These are phyloP conservation scores for Colletes latitarsis DNA, from an alignment of 1,140 invertebrate species.

Conservation along the genomic window DNA sequence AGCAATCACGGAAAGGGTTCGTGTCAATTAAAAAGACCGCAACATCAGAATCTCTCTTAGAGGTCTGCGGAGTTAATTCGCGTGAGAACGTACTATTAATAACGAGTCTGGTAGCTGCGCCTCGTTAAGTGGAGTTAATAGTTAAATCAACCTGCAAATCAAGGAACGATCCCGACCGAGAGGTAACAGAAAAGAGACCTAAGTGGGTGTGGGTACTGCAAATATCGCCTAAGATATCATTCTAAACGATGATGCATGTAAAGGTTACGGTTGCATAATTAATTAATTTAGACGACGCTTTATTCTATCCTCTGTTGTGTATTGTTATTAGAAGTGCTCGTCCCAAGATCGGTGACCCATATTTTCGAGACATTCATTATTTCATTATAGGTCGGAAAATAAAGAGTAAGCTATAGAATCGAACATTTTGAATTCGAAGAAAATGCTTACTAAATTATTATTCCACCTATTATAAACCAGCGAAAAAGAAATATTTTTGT, in stretches of 20 bases:
- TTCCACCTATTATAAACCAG: no score
- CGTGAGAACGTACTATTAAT: conserved; percentile 53
- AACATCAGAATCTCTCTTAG: conserved; percentile 34
- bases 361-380: no score
- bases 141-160: conserved; percentile 41
- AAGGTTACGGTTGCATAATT: conserved; percentile 40
- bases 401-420: no score
- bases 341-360: no score
- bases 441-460: no score
- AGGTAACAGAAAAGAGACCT: conserved; percentile 25
- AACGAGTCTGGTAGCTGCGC: conserved; percentile 43
- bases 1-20: conserved; percentile 35
- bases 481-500: no score
- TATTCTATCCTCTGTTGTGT: background rate
- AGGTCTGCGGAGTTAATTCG: conserved; percentile 38
- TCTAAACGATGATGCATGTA: background rate
- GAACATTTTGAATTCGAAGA: no score
- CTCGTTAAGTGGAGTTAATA: conserved; percentile 46
- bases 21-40: conserved; percentile 41
- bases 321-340: background rate
- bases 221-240: conserved; percentile 4
- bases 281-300: conserved; percentile 23
- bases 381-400: no score
- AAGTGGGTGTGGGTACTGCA: conserved; percentile 12
- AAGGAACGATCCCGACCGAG: conserved; percentile 15